A percentile compares a stretch with the other conserved stretches of the same genome.
Evolutionary conservation across 2,888 invertebrate species (phyloP).

Genomic region (Andrena fulva): DNA sequence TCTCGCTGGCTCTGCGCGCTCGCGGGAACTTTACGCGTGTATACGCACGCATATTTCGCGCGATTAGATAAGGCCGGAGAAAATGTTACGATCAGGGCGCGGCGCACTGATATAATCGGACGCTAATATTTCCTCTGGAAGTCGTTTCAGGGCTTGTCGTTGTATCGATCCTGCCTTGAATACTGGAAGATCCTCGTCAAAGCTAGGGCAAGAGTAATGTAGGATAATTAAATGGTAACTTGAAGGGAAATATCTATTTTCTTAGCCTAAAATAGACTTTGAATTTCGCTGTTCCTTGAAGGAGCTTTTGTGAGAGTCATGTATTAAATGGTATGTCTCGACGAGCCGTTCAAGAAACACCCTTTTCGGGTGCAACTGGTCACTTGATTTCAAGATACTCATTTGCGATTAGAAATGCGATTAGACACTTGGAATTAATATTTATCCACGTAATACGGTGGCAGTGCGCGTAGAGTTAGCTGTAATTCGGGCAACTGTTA

Average conservation of each 20-base stretch:
- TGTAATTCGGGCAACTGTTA: too few species aligned
- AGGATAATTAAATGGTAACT: background rate
- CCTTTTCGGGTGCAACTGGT: too few species aligned
- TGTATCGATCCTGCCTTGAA: background rate
- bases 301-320: too few species aligned
- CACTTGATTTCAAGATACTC: too few species aligned
- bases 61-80: slow-evolving; percentile 58
- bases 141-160: background rate
- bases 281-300: background rate
- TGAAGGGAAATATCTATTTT: background rate
- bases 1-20: slow-evolving; percentile 7
- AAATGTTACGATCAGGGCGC: slow-evolving; percentile 35
- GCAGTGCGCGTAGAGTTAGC: too few species aligned
- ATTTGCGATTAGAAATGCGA: too few species aligned
- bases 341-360: too few species aligned
- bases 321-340: too few species aligned
- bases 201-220: background rate
- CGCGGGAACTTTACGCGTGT: slow-evolving; percentile 25
- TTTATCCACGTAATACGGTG: too few species aligned
- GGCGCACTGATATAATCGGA: slow-evolving; percentile 23
- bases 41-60: background rate
- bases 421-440: too few species aligned
- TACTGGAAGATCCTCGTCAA: background rate
- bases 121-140: slow-evolving; percentile 21
- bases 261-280: background rate